A percentile compares a stretch with the other conserved stretches of the same genome.
These are phyloP conservation scores for Syngnathus typhle DNA, from an alignment of 2,113 vertebrate genomes.

Conservation along the genomic window DNA sequence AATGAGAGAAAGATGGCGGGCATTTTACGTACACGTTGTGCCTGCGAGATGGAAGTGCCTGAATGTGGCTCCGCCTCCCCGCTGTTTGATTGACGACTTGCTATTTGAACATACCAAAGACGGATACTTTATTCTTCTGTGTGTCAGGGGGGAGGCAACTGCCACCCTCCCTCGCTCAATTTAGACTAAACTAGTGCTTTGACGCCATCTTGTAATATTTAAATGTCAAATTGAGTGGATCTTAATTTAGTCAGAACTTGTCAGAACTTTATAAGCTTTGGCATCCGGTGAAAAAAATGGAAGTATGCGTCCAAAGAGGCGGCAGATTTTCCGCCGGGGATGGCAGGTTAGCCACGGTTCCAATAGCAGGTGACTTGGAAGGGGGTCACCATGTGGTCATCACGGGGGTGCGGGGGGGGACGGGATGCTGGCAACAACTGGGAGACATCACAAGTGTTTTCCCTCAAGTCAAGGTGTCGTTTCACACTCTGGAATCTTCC, in stretches of 20 bases:
- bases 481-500: background rate
- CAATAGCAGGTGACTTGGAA: background rate
- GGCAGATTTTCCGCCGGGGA: background rate
- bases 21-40: background rate
- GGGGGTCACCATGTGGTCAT: background rate
- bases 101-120: background rate
- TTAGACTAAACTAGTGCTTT: background rate
- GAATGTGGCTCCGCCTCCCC: background rate
- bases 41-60: background rate
- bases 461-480: background rate
- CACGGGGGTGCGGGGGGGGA: background rate
- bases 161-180: too few relatives aligned
- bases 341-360: background rate
- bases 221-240: too few relatives aligned
- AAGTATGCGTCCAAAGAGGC: background rate
- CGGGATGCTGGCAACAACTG: background rate
- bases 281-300: background rate
- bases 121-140: background rate
- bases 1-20: slow-evolving; percentile 8
- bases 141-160: too few relatives aligned
- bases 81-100: slow-evolving; percentile 4
- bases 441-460: slow-evolving; percentile 2
- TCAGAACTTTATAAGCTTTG: background rate
- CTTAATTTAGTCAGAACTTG: too few relatives aligned
- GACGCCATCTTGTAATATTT: background rate